Percentiles rank a stretch among this genome's conserved stretches.
These are phyloP conservation scores for Apis laboriosa DNA, from an alignment of 1,140 invertebrate genomes.

Conservation along the genomic window DNA sequence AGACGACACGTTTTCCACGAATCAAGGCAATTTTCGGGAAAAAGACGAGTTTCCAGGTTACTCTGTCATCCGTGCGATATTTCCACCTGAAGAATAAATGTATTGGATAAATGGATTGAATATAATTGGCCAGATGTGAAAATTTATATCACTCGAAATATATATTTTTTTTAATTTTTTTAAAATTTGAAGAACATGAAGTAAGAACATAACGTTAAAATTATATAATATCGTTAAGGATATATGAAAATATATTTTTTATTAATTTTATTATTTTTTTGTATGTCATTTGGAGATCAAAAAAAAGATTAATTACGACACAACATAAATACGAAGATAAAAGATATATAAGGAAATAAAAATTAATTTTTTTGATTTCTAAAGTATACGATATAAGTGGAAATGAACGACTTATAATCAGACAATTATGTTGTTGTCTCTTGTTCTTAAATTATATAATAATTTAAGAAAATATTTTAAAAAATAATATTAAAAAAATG, in stretches of 20 bases:
- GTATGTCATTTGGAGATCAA: too few relatives aligned
- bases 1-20: neutral
- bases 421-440: neutral
- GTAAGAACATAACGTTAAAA: too few relatives aligned
- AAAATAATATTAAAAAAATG: too few relatives aligned
- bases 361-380: neutral
- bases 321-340: neutral
- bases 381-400: neutral
- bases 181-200: too few relatives aligned
- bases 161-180: neutral
- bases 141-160: neutral
- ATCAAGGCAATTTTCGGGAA: slow-evolving; percentile 10
- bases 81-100: neutral
- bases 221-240: too few relatives aligned
- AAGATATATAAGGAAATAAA: neutral
- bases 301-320: neutral
- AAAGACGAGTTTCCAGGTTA: neutral
- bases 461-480: too few relatives aligned
- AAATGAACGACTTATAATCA: neutral
- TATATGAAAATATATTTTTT: too few relatives aligned
- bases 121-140: neutral
- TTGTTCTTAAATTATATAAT: too few relatives aligned
- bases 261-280: too few relatives aligned
- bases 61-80: neutral
- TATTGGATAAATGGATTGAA: neutral